A percentile compares a stretch with the other conserved stretches of the same genome.
These are phyloP conservation scores for Prenolepis imparis DNA, from an alignment of 2,888 invertebrate species.

Conservation along the genomic window DNA sequence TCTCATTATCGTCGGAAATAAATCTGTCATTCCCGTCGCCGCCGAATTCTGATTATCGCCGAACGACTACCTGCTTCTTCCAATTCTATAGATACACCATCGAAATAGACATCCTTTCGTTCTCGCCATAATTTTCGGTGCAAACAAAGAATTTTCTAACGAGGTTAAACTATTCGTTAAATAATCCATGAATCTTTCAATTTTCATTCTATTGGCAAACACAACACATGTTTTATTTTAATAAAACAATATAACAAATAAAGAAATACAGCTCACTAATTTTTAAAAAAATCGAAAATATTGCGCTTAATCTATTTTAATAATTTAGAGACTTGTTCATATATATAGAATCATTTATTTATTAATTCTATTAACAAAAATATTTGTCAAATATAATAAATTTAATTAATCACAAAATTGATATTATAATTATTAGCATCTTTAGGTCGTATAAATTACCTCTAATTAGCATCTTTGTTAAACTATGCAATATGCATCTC, in stretches of 20 bases:
- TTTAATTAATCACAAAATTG: conserved; percentile 31
- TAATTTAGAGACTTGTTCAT: background rate
- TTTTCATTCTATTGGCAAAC: background rate
- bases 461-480: conserved; percentile 14
- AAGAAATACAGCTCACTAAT: background rate
- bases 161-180: conserved; percentile 51
- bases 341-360: conserved; percentile 1
- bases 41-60: conserved; percentile 33
- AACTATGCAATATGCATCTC: conserved; percentile 27
- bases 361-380: background rate
- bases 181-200: conserved; percentile 42
- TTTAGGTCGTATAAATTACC: conserved; percentile 22
- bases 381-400: background rate
- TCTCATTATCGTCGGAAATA: conserved; percentile 67
- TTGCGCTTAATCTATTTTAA: background rate
- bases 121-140: conserved; percentile 52
- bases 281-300: background rate
- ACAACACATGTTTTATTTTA: background rate
- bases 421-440: conserved; percentile 27
- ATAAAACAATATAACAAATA: background rate
- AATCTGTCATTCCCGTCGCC: conserved; percentile 58
- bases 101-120: background rate
- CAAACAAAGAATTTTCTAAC: conserved; percentile 38
- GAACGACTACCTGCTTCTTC: conserved; percentile 68
- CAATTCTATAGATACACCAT: conserved; percentile 61